phyloP scores from a whole-genome alignment of 2,888 invertebrate species.

The Pseudolycoriella hygida region DNA sequence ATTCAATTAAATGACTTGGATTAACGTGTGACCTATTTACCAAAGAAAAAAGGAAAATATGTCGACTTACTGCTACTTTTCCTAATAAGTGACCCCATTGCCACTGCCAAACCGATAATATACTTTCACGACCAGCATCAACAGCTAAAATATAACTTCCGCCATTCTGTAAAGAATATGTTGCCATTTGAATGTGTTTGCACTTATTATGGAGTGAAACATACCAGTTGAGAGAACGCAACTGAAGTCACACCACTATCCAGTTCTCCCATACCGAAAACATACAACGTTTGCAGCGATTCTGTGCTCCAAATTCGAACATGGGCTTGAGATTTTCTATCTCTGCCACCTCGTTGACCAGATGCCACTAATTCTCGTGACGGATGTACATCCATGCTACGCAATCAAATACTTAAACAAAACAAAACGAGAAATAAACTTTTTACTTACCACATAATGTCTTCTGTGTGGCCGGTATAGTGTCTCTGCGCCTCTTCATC shows the following conservation, averaged over 20 bases:
- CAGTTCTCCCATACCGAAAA: constrained; percentile 82
- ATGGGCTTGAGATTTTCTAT: constrained; percentile 71
- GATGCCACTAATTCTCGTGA: constrained; percentile 77
- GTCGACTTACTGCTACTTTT: constrained; percentile 69
- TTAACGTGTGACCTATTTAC: too few species aligned
- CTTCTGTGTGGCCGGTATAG: constrained; percentile 82
- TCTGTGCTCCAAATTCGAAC: constrained; percentile 87
- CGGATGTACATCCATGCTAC: constrained; percentile 81
- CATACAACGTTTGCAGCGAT: constrained; percentile 71
- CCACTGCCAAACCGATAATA: constrained; percentile 90
- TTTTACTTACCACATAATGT: constrained; percentile 64
- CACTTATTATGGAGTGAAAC: constrained; percentile 10
- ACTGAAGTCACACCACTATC: constrained; percentile 75
- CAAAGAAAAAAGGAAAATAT: background rate
- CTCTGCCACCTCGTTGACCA: constrained; percentile 70
- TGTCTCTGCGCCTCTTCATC: constrained; percentile 78
- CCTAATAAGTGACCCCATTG: constrained; percentile 85
- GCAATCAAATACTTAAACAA: constrained; percentile 7
- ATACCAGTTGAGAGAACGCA: constrained; percentile 74
- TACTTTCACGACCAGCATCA: constrained; percentile 76
- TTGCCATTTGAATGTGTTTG: background rate
- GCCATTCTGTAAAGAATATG: constrained; percentile 49
- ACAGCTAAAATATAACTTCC: constrained; percentile 81
- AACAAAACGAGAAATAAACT: too few species aligned
- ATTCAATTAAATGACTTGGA: too few species aligned